Evolutionary conservation across 2,888 invertebrate species (phyloP).

Genomic region (Eupithecia subumbrata): DNA sequence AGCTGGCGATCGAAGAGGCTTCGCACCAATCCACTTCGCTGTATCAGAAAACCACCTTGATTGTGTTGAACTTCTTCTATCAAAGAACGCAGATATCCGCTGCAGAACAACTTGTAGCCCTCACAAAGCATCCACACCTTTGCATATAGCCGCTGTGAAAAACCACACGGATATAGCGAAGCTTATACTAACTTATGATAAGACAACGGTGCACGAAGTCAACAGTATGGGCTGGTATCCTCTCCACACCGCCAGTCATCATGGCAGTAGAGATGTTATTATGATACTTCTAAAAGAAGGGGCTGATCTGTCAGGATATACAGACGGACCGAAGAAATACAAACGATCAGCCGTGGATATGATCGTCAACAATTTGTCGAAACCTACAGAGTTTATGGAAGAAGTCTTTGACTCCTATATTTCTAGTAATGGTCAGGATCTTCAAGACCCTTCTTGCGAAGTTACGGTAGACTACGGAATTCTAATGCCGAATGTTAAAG

Average conservation of each 20-base stretch:
- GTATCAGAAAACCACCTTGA: conserved; percentile 77
- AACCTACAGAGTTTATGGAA: conserved; percentile 81
- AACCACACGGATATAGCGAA: conserved; percentile 70
- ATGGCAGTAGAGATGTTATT: conserved; percentile 85
- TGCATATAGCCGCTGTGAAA: conserved; percentile 76
- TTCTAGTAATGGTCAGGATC: conserved; percentile 69
- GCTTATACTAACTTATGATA: conserved; percentile 68
- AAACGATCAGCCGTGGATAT: conserved; percentile 80
- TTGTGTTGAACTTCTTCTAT: conserved; percentile 75
- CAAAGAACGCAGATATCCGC: conserved; percentile 74
- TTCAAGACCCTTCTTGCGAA: conserved; percentile 66
- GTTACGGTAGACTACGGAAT: conserved; percentile 81
- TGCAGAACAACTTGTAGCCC: conserved; percentile 72
- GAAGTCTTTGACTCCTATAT: conserved; percentile 81
- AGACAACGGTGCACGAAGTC: conserved; percentile 72
- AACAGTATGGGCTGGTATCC: conserved; percentile 67
- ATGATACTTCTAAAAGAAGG: conserved; percentile 71
- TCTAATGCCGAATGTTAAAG: conserved; percentile 71
- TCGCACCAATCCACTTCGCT: conserved; percentile 83
- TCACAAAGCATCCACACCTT: conserved; percentile 71
- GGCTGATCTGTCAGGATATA: conserved; percentile 73
- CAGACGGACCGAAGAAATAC: conserved; percentile 69
- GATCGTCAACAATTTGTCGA: conserved; percentile 77
- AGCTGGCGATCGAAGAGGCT: conserved; percentile 70
- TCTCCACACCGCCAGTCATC: conserved; percentile 78